A percentile compares a stretch with the other conserved stretches of the same genome.
Conservation (phyloP, 2,113 vertebrate genomes). For the Zosterops pallidus region DNA sequence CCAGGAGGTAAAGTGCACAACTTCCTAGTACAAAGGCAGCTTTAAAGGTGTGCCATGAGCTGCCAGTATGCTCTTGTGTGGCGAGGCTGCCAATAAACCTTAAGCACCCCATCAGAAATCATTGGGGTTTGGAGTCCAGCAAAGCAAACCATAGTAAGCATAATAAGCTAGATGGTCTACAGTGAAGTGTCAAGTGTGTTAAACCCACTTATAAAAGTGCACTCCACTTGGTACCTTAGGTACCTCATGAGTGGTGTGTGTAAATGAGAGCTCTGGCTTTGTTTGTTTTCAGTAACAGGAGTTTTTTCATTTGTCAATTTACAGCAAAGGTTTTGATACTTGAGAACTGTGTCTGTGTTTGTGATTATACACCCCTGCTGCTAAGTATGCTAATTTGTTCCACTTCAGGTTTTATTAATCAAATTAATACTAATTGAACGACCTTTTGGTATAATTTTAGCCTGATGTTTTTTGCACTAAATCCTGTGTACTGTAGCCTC, state of each 20-base stretch:
- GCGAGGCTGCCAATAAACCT: not conserved
- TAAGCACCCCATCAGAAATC: not conserved
- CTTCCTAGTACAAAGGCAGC: not conserved
- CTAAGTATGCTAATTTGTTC: not conserved
- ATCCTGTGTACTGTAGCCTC: not conserved
- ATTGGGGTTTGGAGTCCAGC: too few species aligned
- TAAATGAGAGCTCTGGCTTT: not conserved
- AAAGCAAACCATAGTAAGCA: not conserved
- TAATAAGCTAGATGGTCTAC: not conserved
- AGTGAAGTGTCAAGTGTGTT: not conserved
- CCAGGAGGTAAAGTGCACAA: not conserved
- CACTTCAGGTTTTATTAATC: constrained; percentile 38
- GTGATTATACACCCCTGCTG: not conserved
- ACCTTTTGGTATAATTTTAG: not conserved
- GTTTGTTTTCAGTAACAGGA: not conserved
- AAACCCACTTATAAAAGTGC: not conserved
- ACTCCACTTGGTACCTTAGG: not conserved
- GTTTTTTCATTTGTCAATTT: not conserved
- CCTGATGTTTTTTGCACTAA: not conserved
- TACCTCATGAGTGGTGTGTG: accelerated
- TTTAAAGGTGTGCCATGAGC: not conserved
- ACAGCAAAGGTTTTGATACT: not conserved
- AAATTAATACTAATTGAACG: constrained; percentile 13
- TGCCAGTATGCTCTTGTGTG: accelerated
- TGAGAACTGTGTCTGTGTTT: not conserved